phyloP scores from a whole-genome alignment of 2,113 vertebrate genomes.

The Recurvirostra avosetta region DNA sequence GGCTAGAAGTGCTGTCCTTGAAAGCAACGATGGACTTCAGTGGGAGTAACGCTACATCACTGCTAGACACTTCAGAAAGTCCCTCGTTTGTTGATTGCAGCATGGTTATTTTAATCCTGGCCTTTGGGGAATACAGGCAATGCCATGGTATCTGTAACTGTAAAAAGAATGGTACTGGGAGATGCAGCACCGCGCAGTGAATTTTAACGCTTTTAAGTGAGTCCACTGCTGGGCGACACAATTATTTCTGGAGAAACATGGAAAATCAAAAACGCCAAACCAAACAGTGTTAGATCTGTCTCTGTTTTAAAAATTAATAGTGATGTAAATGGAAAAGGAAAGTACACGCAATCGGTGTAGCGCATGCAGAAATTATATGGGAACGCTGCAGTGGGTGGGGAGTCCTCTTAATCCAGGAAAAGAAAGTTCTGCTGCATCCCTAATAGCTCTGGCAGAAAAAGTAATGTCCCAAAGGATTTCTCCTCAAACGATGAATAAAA shows the following conservation, averaged over 20 bases:
- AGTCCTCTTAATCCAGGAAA: not conserved
- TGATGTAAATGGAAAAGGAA: not conserved
- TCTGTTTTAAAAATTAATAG: not conserved
- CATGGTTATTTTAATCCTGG: not conserved
- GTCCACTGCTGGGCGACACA: not conserved
- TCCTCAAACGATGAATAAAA: not conserved
- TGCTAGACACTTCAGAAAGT: not conserved
- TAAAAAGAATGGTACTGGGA: not conserved
- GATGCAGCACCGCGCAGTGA: not conserved
- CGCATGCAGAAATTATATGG: rapidly evolving
- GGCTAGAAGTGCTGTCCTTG: not conserved
- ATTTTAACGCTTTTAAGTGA: not conserved
- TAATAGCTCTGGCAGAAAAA: not conserved
- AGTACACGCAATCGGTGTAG: not conserved
- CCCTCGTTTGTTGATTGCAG: not conserved
- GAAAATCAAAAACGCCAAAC: not conserved
- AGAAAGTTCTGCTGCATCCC: not conserved
- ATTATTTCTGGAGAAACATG: not conserved
- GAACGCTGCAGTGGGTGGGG: not conserved
- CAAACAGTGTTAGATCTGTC: not conserved
- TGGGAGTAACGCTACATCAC: not conserved
- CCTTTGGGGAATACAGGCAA: not conserved
- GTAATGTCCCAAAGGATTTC: not conserved
- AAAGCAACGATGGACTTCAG: not conserved
- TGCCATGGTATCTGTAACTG: not conserved